phyloP scores from a whole-genome alignment of 2,113 vertebrate genomes.

The Dasyornis broadbenti region DNA sequence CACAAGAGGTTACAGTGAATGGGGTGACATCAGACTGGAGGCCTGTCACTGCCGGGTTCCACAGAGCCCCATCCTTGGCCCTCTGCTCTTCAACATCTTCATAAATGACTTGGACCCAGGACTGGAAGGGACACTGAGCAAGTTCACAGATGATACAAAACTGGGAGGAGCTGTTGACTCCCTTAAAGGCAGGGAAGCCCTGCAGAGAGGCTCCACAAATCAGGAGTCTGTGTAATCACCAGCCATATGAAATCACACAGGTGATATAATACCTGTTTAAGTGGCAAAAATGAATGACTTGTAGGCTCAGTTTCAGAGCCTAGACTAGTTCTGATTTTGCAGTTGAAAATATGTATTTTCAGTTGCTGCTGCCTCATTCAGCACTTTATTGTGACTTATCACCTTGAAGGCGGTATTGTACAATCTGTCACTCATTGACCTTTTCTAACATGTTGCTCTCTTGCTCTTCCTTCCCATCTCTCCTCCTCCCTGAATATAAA shows the following conservation, averaged over 20 bases:
- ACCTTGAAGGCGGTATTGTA: background rate
- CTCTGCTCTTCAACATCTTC: background rate
- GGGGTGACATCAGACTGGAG: background rate
- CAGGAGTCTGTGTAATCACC: background rate
- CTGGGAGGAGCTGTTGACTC: background rate
- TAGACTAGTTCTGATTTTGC: background rate
- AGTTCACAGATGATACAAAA: background rate
- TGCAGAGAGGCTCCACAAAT: background rate
- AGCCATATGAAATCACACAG: background rate
- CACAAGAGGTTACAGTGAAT: background rate
- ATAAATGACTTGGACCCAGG: background rate
- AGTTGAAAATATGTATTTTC: background rate
- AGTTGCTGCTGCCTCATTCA: background rate
- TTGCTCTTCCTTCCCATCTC: background rate
- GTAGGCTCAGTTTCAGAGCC: background rate
- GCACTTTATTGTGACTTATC: accelerated
- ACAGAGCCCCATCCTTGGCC: background rate
- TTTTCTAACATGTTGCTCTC: background rate
- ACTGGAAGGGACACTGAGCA: background rate
- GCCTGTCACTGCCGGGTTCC: background rate
- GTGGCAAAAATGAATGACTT: background rate
- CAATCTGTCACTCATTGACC: background rate
- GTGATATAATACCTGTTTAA: background rate
- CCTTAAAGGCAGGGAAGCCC: accelerated
- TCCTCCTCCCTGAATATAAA: background rate